phyloP scores from a whole-genome alignment of 1,140 invertebrate genomes.

The Trachelipus rathkii region DNA sequence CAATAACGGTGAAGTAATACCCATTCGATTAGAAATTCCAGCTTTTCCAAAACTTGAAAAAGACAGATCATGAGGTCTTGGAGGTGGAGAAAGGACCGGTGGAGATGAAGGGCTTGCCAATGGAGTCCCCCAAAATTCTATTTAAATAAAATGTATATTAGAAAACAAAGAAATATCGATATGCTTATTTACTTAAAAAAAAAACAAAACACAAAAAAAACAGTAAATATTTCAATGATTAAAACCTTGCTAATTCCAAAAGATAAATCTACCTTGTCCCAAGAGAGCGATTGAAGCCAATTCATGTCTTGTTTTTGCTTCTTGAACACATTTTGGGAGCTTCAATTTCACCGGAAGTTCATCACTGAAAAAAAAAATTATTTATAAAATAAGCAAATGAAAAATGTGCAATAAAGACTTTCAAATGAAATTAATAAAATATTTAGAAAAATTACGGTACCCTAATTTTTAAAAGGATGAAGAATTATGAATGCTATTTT shows the following conservation, averaged over 20 bases:
- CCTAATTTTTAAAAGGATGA: too few relatives aligned
- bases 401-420: not conserved
- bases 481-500: too few relatives aligned
- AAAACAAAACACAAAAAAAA: not conserved
- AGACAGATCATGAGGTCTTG: slow-evolving; percentile 22
- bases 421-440: not conserved
- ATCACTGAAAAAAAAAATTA: slow-evolving; percentile 63
- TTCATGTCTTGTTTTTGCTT: slow-evolving; percentile 82
- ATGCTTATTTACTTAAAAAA: not conserved
- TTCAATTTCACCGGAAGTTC: slow-evolving; percentile 86
- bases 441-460: not conserved
- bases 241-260: slow-evolving; percentile 24
- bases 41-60: slow-evolving; percentile 44
- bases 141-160: slow-evolving; percentile 39
- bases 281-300: slow-evolving; percentile 81
- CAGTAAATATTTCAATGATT: slow-evolving; percentile 18
- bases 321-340: slow-evolving; percentile 73
- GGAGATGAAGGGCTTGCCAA: slow-evolving; percentile 63
- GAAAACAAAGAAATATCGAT: not conserved
- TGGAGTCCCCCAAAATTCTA: slow-evolving; percentile 83
- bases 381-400: not conserved
- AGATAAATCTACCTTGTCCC: slow-evolving; percentile 64
- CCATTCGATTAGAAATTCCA: slow-evolving; percentile 34
- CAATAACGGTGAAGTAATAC: not conserved
- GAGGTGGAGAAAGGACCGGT: slow-evolving; percentile 21